Conservation (phyloP, 1,140 invertebrate genomes). For the Platyscapa corneri region DNA sequence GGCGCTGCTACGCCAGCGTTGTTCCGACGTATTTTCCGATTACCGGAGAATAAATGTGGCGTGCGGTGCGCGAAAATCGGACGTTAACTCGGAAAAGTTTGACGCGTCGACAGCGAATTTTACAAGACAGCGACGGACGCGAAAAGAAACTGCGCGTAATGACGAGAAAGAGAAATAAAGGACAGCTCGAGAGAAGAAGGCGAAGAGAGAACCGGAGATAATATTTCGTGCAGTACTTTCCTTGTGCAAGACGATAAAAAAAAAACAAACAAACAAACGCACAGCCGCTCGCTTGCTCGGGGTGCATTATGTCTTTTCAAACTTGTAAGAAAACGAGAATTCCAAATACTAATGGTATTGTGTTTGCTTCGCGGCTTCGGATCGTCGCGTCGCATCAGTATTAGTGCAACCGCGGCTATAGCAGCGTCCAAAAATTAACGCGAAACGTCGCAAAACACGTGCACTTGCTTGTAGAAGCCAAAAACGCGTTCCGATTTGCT, state of each 20-base stretch:
- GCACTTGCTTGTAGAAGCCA: too few species aligned
- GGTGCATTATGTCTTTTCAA: slow-evolving; percentile 68
- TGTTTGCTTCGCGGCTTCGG: slow-evolving; percentile 56
- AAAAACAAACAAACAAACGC: slow-evolving; percentile 72
- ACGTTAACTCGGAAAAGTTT: slow-evolving; percentile 32
- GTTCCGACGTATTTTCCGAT: too few species aligned
- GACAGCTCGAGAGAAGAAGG: not conserved
- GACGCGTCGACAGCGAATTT: not conserved
- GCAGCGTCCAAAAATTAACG: not conserved
- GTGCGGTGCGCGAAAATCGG: slow-evolving; percentile 23
- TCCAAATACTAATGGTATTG: slow-evolving; percentile 73
- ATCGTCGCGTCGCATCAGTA: not conserved
- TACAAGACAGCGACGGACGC: slow-evolving; percentile 1
- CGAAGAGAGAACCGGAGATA: not conserved
- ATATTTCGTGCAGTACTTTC: slow-evolving; percentile 40
- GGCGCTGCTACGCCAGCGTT: too few species aligned
- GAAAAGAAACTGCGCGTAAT: slow-evolving; percentile 19
- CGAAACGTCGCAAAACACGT: too few species aligned
- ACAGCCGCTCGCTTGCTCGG: slow-evolving; percentile 56
- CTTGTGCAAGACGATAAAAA: slow-evolving; percentile 65
- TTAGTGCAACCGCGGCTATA: not conserved
- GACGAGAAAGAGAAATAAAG: slow-evolving; percentile 43
- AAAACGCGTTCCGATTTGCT: too few species aligned
- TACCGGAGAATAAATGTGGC: slow-evolving; percentile 20
- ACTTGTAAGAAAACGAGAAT: slow-evolving; percentile 72